Evolutionary conservation across 2,888 invertebrate species (phyloP), one percentile per base, ranked within the genome.

Genomic region (Eupeodes luniger): DNA sequence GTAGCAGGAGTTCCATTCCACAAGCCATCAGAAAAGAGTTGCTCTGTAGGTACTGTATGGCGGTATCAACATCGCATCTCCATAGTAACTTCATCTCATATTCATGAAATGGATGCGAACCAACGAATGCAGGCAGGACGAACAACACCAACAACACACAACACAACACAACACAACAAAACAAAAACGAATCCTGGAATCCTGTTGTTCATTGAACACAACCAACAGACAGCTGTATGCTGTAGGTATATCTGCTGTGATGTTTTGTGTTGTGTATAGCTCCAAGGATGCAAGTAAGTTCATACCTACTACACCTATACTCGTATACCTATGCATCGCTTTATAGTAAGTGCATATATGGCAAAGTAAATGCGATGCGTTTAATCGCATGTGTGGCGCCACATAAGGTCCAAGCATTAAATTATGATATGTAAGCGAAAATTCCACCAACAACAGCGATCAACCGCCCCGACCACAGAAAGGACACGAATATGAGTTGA

Each of bases 341-440:
- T 7, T 47, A 14, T 27, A 66, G 49, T 27, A 47, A 47, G 19
- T 64, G 64, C 62, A 69, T 81, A 61, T 49, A 66, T 74, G 74
- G 76, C 64, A 67, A 40, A 74, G 84, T 82, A 79, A 86, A 82
- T 86, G 86, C 75, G 83, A 81, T 92, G 89, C 91, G 91, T 91
- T 92, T 92, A 92, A 92, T 92, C 91, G 91, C 90, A 90, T 92
- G 90, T 91, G 91, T 91, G 92, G 92, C 92, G 92, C 92, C 92
- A 91, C 89, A 88, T 88, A 88, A 81, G 88, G 88, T 88, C 81
- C 85, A 75, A 59, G 85, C 85, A 84, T 88, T 88, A 81, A 88
- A 88, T 88, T 88, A 88, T 88, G 88, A 88, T 78, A 88, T 88
- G 88, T 88, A 88, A 88, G 88, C 88, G 88, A 88, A 88, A 85